phyloP scores from a whole-genome alignment of 2,888 invertebrate species.

The Drymonia ruficornis region DNA sequence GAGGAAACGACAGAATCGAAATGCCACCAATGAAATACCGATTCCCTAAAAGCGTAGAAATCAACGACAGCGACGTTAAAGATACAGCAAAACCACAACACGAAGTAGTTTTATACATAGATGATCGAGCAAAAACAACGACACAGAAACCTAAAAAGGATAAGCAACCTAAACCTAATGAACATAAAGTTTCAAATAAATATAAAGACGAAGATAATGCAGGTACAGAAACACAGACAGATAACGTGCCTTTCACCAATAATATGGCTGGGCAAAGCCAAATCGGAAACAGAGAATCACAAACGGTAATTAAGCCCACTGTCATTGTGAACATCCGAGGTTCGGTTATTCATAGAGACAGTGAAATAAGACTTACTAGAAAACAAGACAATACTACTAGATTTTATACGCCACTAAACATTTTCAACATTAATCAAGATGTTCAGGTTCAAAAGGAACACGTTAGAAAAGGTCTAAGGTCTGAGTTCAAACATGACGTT shows the following conservation, averaged over 20 bases:
- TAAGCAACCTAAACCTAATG: conserved; percentile 34
- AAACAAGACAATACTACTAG: conserved; percentile 51
- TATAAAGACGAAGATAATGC: conserved; percentile 38
- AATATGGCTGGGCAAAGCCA: conserved; percentile 76
- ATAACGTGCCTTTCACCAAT: conserved; percentile 58
- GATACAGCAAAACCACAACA: conserved; percentile 47
- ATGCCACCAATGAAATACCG: conserved; percentile 72
- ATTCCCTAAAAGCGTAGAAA: conserved; percentile 63
- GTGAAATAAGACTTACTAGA: conserved; percentile 67
- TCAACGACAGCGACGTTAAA: conserved; percentile 41
- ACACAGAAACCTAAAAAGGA: conserved; percentile 60
- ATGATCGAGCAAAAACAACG: conserved; percentile 49
- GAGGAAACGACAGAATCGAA: conserved; percentile 76
- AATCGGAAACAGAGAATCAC: conserved; percentile 76
- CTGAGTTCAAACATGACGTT: conserved; percentile 53
- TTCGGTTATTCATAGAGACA: conserved; percentile 67
- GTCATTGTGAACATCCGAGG: conserved; percentile 78
- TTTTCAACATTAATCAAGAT: conserved; percentile 79
- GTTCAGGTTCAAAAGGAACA: conserved; percentile 63
- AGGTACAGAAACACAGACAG: conserved; percentile 36
- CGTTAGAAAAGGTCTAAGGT: conserved; percentile 24
- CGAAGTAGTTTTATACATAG: conserved; percentile 65
- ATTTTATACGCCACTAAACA: conserved; percentile 55
- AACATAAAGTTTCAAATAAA: conserved; percentile 47
- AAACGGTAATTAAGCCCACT: conserved; percentile 77